These are phyloP conservation scores for Chelonus formosanus DNA, from an alignment of 2,888 invertebrate species.

Conservation along the genomic window DNA sequence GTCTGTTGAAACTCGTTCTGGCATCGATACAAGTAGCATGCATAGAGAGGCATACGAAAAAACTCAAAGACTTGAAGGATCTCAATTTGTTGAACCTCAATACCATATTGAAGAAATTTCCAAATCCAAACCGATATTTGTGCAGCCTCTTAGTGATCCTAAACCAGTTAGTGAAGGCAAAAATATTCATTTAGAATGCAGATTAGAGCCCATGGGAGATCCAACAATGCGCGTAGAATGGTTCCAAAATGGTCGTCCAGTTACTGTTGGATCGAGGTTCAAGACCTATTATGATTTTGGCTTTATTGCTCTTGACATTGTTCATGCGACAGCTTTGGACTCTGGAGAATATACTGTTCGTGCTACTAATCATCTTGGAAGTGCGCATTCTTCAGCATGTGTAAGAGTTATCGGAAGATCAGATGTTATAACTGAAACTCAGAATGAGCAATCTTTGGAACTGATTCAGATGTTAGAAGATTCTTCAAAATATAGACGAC, in stretches of 20 bases:
- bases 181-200: constrained; percentile 90
- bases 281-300: constrained; percentile 97
- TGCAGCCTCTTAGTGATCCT: constrained; percentile 88
- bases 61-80: constrained; percentile 85
- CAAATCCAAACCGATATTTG: constrained; percentile 93
- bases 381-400: constrained; percentile 90
- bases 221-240: constrained; percentile 95
- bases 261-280: constrained; percentile 91
- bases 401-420: constrained; percentile 85
- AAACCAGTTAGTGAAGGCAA: constrained; percentile 86
- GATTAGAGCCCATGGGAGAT: constrained; percentile 94
- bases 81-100: constrained; percentile 85
- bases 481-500: constrained; percentile 73
- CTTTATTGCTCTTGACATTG: constrained; percentile 94
- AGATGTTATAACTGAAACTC: constrained; percentile 86
- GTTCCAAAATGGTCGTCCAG: constrained; percentile 92
- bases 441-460: constrained; percentile 90
- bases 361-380: constrained; percentile 92
- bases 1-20: constrained; percentile 88
- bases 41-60: constrained; percentile 87
- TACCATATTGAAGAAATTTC: constrained; percentile 92
- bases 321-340: constrained; percentile 92
- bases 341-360: constrained; percentile 94
- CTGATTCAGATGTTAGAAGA: constrained; percentile 92
- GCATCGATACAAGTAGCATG: constrained; percentile 90